A percentile compares a stretch with the other conserved stretches of the same genome.
These are phyloP conservation scores for Anguilla japonica DNA, from an alignment of 2,113 vertebrate species.

Conservation along the genomic window DNA sequence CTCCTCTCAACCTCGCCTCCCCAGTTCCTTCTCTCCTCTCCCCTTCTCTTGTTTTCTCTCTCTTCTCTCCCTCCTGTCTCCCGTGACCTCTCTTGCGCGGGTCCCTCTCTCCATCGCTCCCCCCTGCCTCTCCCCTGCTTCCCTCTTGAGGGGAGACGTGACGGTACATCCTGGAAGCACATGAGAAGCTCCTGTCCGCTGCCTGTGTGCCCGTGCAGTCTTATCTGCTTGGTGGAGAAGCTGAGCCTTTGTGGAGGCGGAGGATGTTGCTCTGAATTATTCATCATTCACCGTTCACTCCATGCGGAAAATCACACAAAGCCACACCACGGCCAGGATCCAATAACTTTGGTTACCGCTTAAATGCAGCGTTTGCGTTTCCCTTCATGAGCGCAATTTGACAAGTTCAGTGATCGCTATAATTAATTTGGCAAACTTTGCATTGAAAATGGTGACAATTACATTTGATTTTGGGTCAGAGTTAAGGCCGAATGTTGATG, in stretches of 20 bases:
- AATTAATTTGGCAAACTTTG: too few relatives aligned
- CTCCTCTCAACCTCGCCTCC: background rate
- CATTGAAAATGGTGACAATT: too few relatives aligned
- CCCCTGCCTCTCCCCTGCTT: constrained; percentile 1
- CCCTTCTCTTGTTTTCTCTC: background rate
- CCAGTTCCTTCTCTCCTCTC: background rate
- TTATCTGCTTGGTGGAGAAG: constrained; percentile 61
- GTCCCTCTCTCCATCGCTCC: background rate
- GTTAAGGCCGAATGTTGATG: too few relatives aligned
- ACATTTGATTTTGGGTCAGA: too few relatives aligned
- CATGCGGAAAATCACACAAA: background rate
- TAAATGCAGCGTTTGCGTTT: too few relatives aligned
- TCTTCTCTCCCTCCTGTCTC: constrained; percentile 27
- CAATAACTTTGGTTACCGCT: background rate
- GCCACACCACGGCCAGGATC: background rate
- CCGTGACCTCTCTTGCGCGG: constrained; percentile 26
- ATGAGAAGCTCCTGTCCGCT: constrained; percentile 49
- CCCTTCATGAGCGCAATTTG: too few relatives aligned
- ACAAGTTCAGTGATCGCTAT: too few relatives aligned
- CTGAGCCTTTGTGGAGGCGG: constrained; percentile 46
- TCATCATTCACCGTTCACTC: constrained; percentile 42
- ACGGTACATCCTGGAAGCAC: constrained; percentile 57
- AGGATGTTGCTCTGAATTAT: constrained; percentile 63
- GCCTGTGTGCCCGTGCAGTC: constrained; percentile 28
- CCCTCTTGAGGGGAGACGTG: constrained; percentile 48